Base-by-base conservation (phyloP, 2,797 vertebrate genomes). In the Trachops cirrhosus region DNA sequence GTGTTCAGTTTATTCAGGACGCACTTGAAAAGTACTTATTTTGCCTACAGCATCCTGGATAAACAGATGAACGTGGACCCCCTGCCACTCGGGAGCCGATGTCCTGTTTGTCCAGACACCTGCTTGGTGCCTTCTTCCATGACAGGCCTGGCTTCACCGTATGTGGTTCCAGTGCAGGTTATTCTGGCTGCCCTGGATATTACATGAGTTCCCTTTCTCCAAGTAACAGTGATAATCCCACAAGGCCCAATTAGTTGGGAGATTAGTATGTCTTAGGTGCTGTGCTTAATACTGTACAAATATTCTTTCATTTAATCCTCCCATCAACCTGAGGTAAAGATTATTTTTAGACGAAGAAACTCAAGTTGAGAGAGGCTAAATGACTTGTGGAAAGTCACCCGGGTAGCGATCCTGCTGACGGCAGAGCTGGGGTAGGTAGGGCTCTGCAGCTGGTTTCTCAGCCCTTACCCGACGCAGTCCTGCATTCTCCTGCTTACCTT, bases 271-370 rank as follows among this genome's bases (percentile, higher is more conserved):
- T 75, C 39, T 34, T 62, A 39, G 57, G 79, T 46, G 22, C 73
- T 84, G 37, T 77, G 62, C 24, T 71, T 80, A 77, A 64, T 34
- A 41, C 4, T 52, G 39, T 32, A 15, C 37, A 75, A 77, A 50
- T 78, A 64, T 73, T 89, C 50, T 95, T 94, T 93, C 9, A 4
- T 80, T 64, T 82, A 64, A 57, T 68, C 50, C 57, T 96, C 19
- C 14, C 29, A 19, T 75, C 52, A 18, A 39, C 50, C 32, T 39
- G 54, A 37, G 34, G 41, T n/a, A 32, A 94, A 70, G 71, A 73
- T 57, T 89, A 62, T 18, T 82, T 94, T 87, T 73, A 85, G 77
- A 90, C 3, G 22, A 77, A 64, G 26, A 94, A 34, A 79, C 54
- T 74, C 6, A 75, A 86, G 32, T 37, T 15, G 70, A 87, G 70